Conservation (phyloP, 2,888 invertebrate species). For the Plutella xylostella region DNA sequence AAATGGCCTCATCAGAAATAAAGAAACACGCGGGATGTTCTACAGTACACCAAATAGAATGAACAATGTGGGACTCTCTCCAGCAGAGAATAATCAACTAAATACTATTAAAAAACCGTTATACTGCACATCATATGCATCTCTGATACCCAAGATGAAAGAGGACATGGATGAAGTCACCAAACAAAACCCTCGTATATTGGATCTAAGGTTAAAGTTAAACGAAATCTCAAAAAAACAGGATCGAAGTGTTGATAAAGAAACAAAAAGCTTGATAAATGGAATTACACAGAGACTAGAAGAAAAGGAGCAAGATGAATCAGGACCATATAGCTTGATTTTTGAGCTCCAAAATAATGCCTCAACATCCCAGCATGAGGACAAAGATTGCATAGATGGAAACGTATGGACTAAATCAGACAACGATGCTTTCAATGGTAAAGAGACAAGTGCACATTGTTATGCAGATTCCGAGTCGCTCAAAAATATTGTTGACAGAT, state of each 20-base stretch:
- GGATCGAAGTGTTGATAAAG: constrained; percentile 50
- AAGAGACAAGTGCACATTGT: constrained; percentile 21
- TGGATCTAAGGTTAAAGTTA: constrained; percentile 57
- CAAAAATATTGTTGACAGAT: constrained; percentile 43
- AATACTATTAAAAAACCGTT: constrained; percentile 40
- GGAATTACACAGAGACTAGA: constrained; percentile 54
- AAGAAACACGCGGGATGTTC: constrained; percentile 46
- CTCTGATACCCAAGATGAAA: constrained; percentile 59
- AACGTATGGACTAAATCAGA: constrained; percentile 1
- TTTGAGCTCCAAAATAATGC: constrained; percentile 60
- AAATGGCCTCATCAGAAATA: constrained; percentile 53
- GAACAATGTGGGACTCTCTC: no score
- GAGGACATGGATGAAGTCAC: constrained; percentile 49
- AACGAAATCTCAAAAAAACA: constrained; percentile 59
- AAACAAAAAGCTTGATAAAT: constrained; percentile 52
- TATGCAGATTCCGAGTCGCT: constrained; percentile 32
- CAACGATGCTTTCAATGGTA: constrained; percentile 15
- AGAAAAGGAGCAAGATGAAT: constrained; percentile 58
- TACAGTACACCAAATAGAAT: constrained; percentile 27
- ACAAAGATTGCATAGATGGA: constrained; percentile 4
- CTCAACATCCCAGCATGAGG: constrained; percentile 47
- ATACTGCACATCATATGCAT: constrained; percentile 45
- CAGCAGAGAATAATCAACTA: constrained; percentile 31
- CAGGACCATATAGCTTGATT: constrained; percentile 72
- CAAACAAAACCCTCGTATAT: constrained; percentile 55